Evolutionary conservation across 1,140 invertebrate species (phyloP), one percentile per base, ranked within the genome.

Genomic region (Pseudomyrmex flavicornis): DNA sequence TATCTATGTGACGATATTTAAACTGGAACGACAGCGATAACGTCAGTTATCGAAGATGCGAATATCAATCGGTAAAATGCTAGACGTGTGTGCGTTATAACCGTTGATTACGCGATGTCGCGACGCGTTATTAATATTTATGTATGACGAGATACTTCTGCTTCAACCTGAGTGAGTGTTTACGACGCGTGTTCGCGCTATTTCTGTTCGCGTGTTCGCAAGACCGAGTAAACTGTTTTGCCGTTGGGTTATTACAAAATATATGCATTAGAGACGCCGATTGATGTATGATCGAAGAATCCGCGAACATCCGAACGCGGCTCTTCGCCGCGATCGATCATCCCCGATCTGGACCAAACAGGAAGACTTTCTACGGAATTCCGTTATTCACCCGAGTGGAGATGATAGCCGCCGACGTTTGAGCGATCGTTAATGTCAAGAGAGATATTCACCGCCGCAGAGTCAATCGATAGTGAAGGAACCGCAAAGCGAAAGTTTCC

Each of bases 351-450:
- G 17, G 5, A 22, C 7, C n/a, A 52, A 79, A 61, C 52, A 26
- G 65, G 65, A 79, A 79, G 65, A 79, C 76, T 70, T 70, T 79
- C 76, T 58, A 79, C 17, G 54, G 68, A 58, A 79, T 69, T 35
- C 54, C 44, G 54, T 77, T 77, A 68, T 79, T 58, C n/a, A 79
- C 26, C 65, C 35, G 66, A 35, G 35, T 46, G 46, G 70, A 44
- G 35, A 58, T 17, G 52, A n/a, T 9, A 50, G 17, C 5, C 52
- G 17, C 5, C 52, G 58, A 26, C 22, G 35, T 56, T 58, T 22
- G 17, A 17, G 52, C 20, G 75, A 46, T 70, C 52, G 65, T 79
- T 79, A 70, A 70, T 48, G 54, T 58, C 76, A 59, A 22, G 76
- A 70, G 56, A 58, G 65, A 70, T 77, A 68, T 13, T 48, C 35